Conservation (phyloP, 2,888 invertebrate genomes). For the Aporophyla nigra region DNA sequence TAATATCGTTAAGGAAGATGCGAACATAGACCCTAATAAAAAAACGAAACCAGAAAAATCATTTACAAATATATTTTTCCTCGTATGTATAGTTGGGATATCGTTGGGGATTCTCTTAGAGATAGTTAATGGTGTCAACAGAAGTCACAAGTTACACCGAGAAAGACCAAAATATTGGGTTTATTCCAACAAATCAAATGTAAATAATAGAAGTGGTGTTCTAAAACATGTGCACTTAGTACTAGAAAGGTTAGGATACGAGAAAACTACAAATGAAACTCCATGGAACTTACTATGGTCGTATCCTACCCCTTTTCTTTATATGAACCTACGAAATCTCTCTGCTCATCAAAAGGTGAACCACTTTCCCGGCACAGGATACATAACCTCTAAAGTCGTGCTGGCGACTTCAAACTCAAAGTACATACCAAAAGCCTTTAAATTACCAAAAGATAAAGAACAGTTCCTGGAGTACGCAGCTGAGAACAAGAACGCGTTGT, state of each 20-base stretch:
- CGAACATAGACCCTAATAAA: slow-evolving; percentile 34
- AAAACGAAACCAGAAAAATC: slow-evolving; percentile 60
- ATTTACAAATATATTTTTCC: slow-evolving; percentile 75
- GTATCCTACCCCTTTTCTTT: slow-evolving; percentile 97
- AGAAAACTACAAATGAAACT: slow-evolving; percentile 88
- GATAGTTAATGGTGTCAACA: slow-evolving; percentile 77
- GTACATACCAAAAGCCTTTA: slow-evolving; percentile 97
- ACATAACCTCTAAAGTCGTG: slow-evolving; percentile 97
- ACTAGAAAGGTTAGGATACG: slow-evolving; percentile 94
- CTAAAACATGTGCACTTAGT: slow-evolving; percentile 95
- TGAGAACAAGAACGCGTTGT: slow-evolving; percentile 93
- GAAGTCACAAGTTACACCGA: slow-evolving; percentile 61
- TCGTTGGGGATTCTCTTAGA: slow-evolving; percentile 81
- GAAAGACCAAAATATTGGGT: slow-evolving; percentile 89
- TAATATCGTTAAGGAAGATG: slow-evolving; percentile 48
- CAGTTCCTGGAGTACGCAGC: slow-evolving; percentile 93
- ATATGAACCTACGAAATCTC: slow-evolving; percentile 89
- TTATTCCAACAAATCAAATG: slow-evolving; percentile 89
- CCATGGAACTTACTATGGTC: slow-evolving; percentile 98
- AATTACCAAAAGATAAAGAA: slow-evolving; percentile 94
- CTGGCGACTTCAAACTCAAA: slow-evolving; percentile 95
- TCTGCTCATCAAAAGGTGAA: slow-evolving; percentile 95
- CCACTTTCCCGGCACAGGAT: slow-evolving; percentile 98
- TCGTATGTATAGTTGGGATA: slow-evolving; percentile 82
- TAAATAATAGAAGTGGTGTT: slow-evolving; percentile 92